phyloP scores from a whole-genome alignment of 2,113 vertebrate species.

The Forbesichthys agassizii region DNA sequence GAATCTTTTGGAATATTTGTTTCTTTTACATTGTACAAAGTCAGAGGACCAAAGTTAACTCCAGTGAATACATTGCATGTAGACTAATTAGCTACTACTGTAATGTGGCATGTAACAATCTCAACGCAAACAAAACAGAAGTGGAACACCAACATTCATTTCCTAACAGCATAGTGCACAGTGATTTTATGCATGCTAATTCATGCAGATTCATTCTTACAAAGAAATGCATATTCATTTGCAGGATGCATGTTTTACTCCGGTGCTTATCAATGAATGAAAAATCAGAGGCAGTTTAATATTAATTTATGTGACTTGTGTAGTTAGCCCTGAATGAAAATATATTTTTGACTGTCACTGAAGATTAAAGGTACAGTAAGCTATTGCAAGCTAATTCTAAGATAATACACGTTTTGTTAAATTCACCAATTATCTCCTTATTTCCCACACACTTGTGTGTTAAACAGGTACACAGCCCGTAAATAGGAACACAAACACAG shows the following conservation, averaged over 20 bases:
- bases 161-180: not conserved
- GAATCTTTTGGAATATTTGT: conserved; percentile 3
- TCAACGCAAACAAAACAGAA: conserved; percentile 37
- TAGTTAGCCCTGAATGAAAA: not conserved
- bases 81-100: conserved; percentile 11
- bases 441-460: no score
- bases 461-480: no score
- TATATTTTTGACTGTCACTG: not conserved
- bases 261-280: conserved; percentile 24
- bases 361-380: not conserved
- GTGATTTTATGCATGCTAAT: conserved; percentile 49
- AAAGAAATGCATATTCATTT: conserved; percentile 55
- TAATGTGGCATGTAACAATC: conserved; percentile 31
- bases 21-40: conserved; percentile 28
- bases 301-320: conserved; percentile 8
- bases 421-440: no score
- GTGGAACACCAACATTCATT: conserved; percentile 31
- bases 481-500: no score
- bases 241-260: conserved; percentile 17
- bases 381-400: no score
- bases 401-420: no score
- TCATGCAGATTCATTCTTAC: conserved; percentile 53
- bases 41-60: conserved; percentile 4
- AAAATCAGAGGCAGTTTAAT: conserved; percentile 15
- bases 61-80: conserved; percentile 4